Evolutionary conservation across 2,888 invertebrate genomes (phyloP).

Genomic region (Archaeoteleia sp.): DNA sequence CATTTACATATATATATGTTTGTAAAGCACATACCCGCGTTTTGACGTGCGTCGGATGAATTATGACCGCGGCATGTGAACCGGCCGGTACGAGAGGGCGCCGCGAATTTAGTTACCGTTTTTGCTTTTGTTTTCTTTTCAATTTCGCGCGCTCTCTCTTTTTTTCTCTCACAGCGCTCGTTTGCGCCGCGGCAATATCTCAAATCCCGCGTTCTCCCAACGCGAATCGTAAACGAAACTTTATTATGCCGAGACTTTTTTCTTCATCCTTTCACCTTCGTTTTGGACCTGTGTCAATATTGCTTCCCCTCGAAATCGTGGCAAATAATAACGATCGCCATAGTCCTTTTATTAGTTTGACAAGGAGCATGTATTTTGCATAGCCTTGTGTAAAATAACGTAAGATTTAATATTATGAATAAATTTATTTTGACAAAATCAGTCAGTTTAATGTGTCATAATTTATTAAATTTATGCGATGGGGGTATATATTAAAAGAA

Average conservation of each 20-base stretch:
- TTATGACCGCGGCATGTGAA: conserved; percentile 35
- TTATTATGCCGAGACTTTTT: conserved; percentile 47
- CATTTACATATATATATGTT: conserved; percentile 50
- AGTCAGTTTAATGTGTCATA: too few relatives aligned
- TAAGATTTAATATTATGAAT: too few relatives aligned
- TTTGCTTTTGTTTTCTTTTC: conserved; percentile 22
- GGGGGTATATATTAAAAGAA: too few relatives aligned
- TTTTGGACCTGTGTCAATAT: conserved; percentile 44
- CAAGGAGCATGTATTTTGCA: too few relatives aligned
- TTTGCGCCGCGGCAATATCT: conserved; percentile 53
- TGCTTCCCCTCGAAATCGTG: conserved; percentile 18
- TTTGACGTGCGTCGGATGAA: conserved; percentile 34
- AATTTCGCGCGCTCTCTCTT: conserved; percentile 33
- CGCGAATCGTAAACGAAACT: conserved; percentile 57
- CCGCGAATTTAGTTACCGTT: conserved; percentile 29
- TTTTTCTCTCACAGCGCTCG: conserved; percentile 35
- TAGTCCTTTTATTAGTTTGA: conserved; percentile 28
- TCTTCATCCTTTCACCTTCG: conserved; percentile 30
- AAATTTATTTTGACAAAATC: too few relatives aligned
- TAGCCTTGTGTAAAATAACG: too few relatives aligned
- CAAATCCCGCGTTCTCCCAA: conserved; percentile 35
- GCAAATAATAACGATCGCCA: conserved; percentile 38
- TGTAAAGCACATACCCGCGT: conserved; percentile 45
- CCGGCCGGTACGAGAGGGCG: conserved; percentile 28
- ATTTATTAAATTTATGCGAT: too few relatives aligned